Conservation (phyloP, 1,140 invertebrate genomes). For the Radopholus similis region DNA sequence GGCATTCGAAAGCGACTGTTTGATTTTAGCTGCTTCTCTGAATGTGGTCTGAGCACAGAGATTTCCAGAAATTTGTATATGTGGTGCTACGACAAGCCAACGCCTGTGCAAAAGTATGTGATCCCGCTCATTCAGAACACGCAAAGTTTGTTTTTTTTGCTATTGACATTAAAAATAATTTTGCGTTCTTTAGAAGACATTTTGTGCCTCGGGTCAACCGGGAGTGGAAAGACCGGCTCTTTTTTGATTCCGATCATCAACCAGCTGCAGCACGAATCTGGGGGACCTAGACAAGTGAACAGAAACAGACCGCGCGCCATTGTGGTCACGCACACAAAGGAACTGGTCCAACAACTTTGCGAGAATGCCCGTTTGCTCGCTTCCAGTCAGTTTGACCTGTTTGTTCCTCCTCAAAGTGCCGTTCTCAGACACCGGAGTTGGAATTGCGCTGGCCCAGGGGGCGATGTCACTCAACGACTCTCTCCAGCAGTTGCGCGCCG, state of each 20-base stretch:
- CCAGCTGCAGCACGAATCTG: background rate
- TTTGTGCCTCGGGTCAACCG: slow-evolving; percentile 4
- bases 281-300: no score
- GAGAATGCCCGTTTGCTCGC: background rate
- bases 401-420: background rate
- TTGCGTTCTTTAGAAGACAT: no score
- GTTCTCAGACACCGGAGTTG: slow-evolving; percentile 1
- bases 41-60: no score
- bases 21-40: no score
- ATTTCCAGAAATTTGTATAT: no score
- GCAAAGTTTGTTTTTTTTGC: background rate
- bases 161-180: background rate
- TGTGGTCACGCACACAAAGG: slow-evolving; percentile 11
- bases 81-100: no score
- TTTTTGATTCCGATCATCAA: slow-evolving; percentile 17
- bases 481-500: background rate
- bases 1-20: no score
- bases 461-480: background rate
- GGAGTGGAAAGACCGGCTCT: slow-evolving; percentile 4
- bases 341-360: slow-evolving; percentile 4
- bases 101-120: slow-evolving; percentile 1
- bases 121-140: slow-evolving; percentile 7
- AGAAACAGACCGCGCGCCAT: slow-evolving; percentile 11
- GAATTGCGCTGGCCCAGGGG: background rate
- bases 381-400: background rate